Conservation (phyloP, 2,113 vertebrate genomes). For the Strix aluco region DNA sequence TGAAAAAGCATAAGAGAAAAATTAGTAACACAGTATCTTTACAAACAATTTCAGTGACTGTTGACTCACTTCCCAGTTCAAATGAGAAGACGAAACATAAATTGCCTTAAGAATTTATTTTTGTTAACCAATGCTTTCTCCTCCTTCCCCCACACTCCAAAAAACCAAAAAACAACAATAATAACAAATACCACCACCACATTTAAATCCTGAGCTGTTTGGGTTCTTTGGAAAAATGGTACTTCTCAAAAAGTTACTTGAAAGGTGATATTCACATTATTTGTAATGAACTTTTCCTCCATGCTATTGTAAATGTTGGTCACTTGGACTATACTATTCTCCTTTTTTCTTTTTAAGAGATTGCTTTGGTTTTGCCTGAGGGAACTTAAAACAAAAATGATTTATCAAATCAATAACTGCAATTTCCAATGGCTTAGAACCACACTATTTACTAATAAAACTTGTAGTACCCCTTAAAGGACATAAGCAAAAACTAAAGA, state of each 20-base stretch:
- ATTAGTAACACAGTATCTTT: neutral
- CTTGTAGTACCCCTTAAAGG: neutral
- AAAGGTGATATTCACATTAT: neutral
- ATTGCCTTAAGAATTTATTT: neutral
- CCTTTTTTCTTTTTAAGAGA: neutral
- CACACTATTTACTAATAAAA: neutral
- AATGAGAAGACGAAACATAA: neutral
- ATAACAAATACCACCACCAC: neutral
- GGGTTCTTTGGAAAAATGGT: neutral
- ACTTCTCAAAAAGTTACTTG: neutral
- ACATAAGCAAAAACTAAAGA: neutral
- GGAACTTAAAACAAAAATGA: neutral
- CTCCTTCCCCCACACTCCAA: neutral
- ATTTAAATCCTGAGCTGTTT: neutral
- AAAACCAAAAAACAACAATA: neutral
- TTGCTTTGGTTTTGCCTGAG: neutral
- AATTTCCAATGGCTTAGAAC: neutral
- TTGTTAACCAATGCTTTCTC: neutral
- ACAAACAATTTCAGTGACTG: neutral
- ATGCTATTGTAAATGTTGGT: neutral
- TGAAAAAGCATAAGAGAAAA: constrained; percentile 50
- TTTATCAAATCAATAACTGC: neutral
- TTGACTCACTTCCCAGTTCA: neutral
- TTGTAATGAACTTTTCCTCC: neutral
- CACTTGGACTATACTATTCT: neutral